Conservation (phyloP, 2,797 vertebrate species). For the Oreochromis grahami region DNA sequence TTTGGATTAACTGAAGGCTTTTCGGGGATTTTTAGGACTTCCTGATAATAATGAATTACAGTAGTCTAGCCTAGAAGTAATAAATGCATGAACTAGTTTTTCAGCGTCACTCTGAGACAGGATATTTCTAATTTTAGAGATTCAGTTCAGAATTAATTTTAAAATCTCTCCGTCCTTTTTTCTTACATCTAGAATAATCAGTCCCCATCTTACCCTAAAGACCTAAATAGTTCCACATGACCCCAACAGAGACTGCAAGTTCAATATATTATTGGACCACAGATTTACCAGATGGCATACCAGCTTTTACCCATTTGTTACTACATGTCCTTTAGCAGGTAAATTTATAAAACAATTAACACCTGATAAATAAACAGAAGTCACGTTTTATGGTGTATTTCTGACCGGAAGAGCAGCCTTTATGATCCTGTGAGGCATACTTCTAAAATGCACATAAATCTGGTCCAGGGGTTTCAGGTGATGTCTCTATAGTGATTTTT, state of each 20-base stretch:
- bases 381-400: background rate
- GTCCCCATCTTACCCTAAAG: background rate
- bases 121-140: background rate
- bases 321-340: background rate
- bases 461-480: background rate
- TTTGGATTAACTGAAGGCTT: background rate
- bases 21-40: background rate
- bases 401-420: background rate
- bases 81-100: background rate
- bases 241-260: background rate
- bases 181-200: background rate
- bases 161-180: background rate
- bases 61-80: background rate
- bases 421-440: background rate
- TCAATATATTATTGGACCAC: background rate
- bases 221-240: background rate
- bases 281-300: background rate
- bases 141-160: background rate
- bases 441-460: constrained; percentile 8
- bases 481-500: background rate
- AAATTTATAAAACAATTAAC: background rate
- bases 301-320: background rate
- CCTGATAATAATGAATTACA: background rate
- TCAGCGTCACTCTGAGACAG: background rate
- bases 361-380: background rate